Evolutionary conservation across 1,140 invertebrate genomes (phyloP).

Genomic region (Oncopodura yosiiana): DNA sequence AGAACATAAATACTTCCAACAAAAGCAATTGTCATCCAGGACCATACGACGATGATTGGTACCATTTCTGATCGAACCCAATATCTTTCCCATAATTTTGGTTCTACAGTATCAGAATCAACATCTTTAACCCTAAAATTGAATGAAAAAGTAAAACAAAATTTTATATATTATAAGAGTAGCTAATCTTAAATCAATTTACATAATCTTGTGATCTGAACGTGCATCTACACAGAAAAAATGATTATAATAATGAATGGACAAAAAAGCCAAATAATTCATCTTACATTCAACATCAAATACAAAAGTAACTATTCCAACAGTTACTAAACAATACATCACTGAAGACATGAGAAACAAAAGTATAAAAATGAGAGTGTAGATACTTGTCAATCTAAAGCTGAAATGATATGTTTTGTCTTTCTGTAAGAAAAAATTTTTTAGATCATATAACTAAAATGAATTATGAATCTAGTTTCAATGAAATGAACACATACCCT

Average conservation of each 20-base stretch:
- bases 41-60: slow-evolving; percentile 6
- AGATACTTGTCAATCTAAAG: background rate
- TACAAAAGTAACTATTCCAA: background rate
- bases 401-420: slow-evolving; percentile 17
- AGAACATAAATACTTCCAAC: slow-evolving; percentile 17
- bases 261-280: too few species aligned
- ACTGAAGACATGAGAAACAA: background rate
- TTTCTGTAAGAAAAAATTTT: background rate
- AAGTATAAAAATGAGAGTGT: background rate
- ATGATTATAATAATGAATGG: too few species aligned
- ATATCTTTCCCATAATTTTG: slow-evolving; percentile 10
- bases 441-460: too few species aligned
- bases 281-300: too few species aligned
- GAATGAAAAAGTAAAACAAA: too few species aligned
- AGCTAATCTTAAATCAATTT: too few species aligned
- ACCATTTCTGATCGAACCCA: slow-evolving; percentile 4
- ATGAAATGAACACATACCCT: background rate
- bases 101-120: background rate
- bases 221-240: too few species aligned
- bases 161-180: too few species aligned
- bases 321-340: background rate
- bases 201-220: too few species aligned
- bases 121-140: background rate
- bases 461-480: background rate
- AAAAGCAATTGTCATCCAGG: slow-evolving; percentile 9